These are phyloP conservation scores for Thymelicus lineola DNA, from an alignment of 2,888 invertebrate genomes.

Conservation along the genomic window DNA sequence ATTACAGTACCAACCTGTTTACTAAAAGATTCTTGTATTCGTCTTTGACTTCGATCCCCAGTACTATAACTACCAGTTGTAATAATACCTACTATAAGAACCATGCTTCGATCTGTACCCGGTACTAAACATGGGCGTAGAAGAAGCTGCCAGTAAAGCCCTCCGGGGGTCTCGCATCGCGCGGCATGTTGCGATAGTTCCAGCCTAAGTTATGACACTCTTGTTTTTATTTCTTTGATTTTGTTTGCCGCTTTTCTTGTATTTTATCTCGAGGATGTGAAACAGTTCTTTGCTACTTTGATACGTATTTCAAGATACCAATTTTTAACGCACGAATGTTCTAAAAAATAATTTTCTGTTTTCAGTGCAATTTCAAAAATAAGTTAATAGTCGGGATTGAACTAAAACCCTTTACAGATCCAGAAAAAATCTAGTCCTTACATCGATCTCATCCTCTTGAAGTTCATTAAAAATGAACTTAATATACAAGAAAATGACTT, in stretches of 20 bases:
- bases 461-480: background rate
- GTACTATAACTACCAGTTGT: too few species aligned
- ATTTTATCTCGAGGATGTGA: background rate
- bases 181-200: slow-evolving; percentile 12
- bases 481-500: background rate
- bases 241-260: slow-evolving; percentile 9
- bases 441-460: background rate
- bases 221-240: slow-evolving; percentile 27
- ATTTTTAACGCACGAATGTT: too few species aligned
- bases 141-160: slow-evolving; percentile 1
- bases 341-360: too few species aligned
- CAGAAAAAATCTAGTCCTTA: too few species aligned
- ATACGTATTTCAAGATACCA: background rate
- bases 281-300: background rate
- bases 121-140: background rate
- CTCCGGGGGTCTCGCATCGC: slow-evolving; percentile 2
- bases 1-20: too few species aligned
- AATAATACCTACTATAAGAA: background rate
- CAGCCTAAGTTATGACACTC: slow-evolving; percentile 27
- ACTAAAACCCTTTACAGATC: too few species aligned
- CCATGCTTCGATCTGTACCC: background rate
- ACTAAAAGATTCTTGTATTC: too few species aligned
- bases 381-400: too few species aligned
- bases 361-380: too few species aligned
- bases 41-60: too few species aligned